phyloP scores from a whole-genome alignment of 1,140 invertebrate genomes.

The Temnothorax longispinosus region DNA sequence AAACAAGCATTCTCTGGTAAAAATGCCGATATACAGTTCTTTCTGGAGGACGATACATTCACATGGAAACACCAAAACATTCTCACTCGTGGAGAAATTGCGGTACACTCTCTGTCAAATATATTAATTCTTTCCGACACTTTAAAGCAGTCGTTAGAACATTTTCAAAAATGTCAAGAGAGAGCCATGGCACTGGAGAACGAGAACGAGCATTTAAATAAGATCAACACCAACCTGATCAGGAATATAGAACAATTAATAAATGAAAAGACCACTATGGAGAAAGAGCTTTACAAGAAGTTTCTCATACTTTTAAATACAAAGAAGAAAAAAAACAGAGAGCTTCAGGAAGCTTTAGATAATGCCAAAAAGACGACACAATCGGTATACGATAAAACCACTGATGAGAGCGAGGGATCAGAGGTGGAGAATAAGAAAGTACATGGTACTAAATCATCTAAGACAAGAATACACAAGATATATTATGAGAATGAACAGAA shows the following conservation, averaged over 20 bases:
- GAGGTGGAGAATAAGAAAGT: slow-evolving; percentile 22
- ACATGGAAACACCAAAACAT: slow-evolving; percentile 65
- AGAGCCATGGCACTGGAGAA: slow-evolving; percentile 18
- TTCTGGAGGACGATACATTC: slow-evolving; percentile 58
- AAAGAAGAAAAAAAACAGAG: slow-evolving; percentile 73
- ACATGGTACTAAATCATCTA: background rate
- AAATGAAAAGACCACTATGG: slow-evolving; percentile 64
- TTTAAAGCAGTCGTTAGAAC: slow-evolving; percentile 57
- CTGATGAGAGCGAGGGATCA: slow-evolving; percentile 68
- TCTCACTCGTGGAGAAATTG: slow-evolving; percentile 67
- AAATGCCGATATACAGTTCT: slow-evolving; percentile 63
- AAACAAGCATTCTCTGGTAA: slow-evolving; percentile 64
- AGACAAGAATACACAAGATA: background rate
- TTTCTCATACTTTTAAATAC: slow-evolving; percentile 71
- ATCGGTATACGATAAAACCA: slow-evolving; percentile 59
- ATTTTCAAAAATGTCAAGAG: slow-evolving; percentile 23
- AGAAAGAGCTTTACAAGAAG: slow-evolving; percentile 66
- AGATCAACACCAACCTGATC: slow-evolving; percentile 40
- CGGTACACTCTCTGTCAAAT: slow-evolving; percentile 53
- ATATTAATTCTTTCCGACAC: slow-evolving; percentile 51
- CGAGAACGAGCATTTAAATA: slow-evolving; percentile 64
- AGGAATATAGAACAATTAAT: slow-evolving; percentile 55
- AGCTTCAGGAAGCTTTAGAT: slow-evolving; percentile 58
- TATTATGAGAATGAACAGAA: background rate
- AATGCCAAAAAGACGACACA: slow-evolving; percentile 19